Conservation (phyloP, 2,888 invertebrate species). For the Lomographa bimaculata region DNA sequence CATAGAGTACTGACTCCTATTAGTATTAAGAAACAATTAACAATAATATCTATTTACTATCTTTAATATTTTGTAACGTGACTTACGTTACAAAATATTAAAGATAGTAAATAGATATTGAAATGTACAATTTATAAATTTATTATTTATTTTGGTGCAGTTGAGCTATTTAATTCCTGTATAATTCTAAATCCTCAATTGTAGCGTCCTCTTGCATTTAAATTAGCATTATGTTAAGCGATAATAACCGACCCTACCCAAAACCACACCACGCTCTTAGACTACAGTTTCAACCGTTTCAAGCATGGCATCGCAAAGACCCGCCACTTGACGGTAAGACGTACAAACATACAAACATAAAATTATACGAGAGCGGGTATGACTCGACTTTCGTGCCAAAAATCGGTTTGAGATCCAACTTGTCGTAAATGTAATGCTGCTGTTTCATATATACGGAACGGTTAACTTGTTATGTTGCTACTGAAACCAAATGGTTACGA, state of each 20-base stretch:
- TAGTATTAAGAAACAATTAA: too few relatives aligned
- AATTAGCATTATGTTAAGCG: too few relatives aligned
- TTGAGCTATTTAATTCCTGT: too few relatives aligned
- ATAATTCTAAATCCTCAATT: too few relatives aligned
- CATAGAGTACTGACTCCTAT: too few relatives aligned
- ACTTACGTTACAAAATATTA: too few relatives aligned
- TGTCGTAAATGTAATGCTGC: slow-evolving; percentile 26
- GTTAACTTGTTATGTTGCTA: slow-evolving; percentile 18
- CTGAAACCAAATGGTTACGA: slow-evolving; percentile 16
- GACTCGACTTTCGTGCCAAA: slow-evolving; percentile 30
- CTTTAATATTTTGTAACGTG: too few relatives aligned
- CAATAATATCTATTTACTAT: too few relatives aligned
- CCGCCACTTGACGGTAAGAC: slow-evolving; percentile 18
- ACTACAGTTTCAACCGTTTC: slow-evolving; percentile 10
- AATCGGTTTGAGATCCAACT: slow-evolving; percentile 28
- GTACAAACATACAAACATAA: slow-evolving; percentile 26
- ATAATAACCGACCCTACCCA: neutral
- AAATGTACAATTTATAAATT: too few relatives aligned
- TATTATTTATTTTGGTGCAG: too few relatives aligned
- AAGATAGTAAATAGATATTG: too few relatives aligned
- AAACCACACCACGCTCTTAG: slow-evolving; percentile 1
- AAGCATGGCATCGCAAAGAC: slow-evolving; percentile 12
- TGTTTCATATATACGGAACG: slow-evolving; percentile 28
- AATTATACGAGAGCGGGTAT: slow-evolving; percentile 29
- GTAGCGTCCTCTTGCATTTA: too few relatives aligned